phyloP scores from a whole-genome alignment of 2,113 vertebrate genomes.

The Prunella himalayana region DNA sequence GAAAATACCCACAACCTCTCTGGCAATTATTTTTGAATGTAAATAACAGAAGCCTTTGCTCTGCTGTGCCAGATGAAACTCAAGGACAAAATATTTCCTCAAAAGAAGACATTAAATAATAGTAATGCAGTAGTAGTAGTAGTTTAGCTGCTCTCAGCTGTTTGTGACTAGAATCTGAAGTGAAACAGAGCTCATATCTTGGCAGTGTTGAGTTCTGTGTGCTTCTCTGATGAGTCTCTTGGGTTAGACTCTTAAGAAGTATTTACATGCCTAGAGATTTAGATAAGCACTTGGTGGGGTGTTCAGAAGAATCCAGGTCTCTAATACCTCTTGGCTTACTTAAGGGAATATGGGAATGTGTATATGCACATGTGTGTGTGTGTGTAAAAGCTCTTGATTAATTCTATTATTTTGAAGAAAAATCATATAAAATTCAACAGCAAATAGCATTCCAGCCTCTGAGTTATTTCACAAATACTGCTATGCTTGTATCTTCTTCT shows the following conservation, averaged over 20 bases:
- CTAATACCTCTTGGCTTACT: neutral
- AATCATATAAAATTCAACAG: neutral
- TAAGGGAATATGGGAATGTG: neutral
- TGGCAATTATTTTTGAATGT: neutral
- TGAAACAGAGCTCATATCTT: neutral
- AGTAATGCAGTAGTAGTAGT: neutral
- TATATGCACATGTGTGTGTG: rapidly evolving
- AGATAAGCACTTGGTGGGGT: neutral
- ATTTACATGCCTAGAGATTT: conserved; percentile 36
- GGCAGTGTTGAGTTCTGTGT: neutral
- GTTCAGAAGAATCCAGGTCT: neutral
- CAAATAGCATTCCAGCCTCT: neutral
- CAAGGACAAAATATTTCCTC: neutral
- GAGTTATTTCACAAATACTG: neutral
- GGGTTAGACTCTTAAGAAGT: neutral
- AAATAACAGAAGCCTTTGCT: neutral
- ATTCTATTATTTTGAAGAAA: neutral
- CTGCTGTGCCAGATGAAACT: neutral
- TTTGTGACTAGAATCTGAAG: conserved; percentile 19
- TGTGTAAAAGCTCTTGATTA: neutral
- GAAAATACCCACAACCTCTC: neutral
- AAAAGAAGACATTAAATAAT: neutral
- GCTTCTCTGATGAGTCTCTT: neutral
- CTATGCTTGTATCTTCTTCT: neutral
- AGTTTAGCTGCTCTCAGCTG: neutral